Conservation (phyloP, 2,113 vertebrate species). For the Myanophis thanlyinensis region DNA sequence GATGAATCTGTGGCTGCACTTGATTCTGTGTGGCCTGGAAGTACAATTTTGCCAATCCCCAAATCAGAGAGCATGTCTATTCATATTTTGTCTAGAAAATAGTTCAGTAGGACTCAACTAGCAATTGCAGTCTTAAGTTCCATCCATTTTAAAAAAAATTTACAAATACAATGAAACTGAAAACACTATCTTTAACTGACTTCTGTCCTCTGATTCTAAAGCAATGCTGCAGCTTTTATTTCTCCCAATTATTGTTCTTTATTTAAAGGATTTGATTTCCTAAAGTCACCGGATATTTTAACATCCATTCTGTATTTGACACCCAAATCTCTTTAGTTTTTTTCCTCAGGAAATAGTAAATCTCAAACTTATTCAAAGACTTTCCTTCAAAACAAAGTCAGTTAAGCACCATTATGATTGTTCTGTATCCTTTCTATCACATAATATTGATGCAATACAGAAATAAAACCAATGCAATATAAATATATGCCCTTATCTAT, state of each 20-base stretch:
- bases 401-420: background rate
- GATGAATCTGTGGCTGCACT: background rate
- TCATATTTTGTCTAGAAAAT: background rate
- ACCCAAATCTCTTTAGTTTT: background rate
- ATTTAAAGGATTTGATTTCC: background rate
- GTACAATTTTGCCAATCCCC: background rate
- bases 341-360: background rate
- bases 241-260: background rate
- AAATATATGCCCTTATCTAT: background rate
- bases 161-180: background rate
- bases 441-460: background rate
- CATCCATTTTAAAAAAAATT: background rate
- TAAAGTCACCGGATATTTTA: background rate
- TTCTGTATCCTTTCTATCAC: background rate
- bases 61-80: background rate
- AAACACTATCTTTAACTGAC: background rate
- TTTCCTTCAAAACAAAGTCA: background rate
- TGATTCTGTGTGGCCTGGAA: background rate
- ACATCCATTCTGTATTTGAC: background rate
- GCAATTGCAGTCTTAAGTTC: background rate
- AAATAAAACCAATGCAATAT: background rate
- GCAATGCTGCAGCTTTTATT: background rate
- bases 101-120: background rate
- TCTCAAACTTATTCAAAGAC: background rate
- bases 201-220: background rate